A percentile compares a stretch with the other conserved stretches of the same genome.
Conservation (phyloP, 1,140 invertebrate genomes). For the Oppia nitens region DNA sequence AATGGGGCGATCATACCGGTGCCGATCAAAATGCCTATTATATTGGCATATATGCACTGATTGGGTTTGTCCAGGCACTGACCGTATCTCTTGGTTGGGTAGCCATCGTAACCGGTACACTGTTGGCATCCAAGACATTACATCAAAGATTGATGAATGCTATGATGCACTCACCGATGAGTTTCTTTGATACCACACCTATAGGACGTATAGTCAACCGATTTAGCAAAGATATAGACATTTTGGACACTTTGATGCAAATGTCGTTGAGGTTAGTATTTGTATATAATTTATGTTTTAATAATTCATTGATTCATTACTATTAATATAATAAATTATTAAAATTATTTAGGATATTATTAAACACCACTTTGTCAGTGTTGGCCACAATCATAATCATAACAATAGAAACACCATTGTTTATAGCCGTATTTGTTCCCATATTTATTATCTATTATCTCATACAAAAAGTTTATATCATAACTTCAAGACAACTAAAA, state of each 20-base stretch:
- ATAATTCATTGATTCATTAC: no score
- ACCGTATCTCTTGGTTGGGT: conserved; percentile 13
- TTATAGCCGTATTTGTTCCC: conserved; percentile 26
- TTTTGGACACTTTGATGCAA: no score
- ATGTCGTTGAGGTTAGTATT: no score
- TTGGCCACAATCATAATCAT: conserved; percentile 26
- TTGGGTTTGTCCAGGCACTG: conserved; percentile 19
- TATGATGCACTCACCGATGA: conserved; percentile 24
- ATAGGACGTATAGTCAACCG: conserved; percentile 37
- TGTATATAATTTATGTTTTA: no score
- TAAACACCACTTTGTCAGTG: conserved; percentile 26
- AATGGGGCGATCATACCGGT: neutral
- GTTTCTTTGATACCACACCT: conserved; percentile 26
- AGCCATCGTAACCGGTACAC: conserved; percentile 8
- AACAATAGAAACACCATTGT: conserved; percentile 26
- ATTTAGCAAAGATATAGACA: no score
- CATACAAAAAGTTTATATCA: conserved; percentile 75
- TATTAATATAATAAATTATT: no score
- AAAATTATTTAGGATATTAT: conserved; percentile 25
- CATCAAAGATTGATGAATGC: conserved; percentile 12
- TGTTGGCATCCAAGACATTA: conserved; percentile 12
- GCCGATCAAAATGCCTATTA: neutral
- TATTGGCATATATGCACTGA: conserved; percentile 19
- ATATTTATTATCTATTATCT: conserved; percentile 28
- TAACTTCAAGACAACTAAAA: conserved; percentile 82